Percentiles rank a stretch among this genome's conserved stretches.
Conservation (phyloP, 1,140 invertebrate genomes). For the Liolophura sinensis region DNA sequence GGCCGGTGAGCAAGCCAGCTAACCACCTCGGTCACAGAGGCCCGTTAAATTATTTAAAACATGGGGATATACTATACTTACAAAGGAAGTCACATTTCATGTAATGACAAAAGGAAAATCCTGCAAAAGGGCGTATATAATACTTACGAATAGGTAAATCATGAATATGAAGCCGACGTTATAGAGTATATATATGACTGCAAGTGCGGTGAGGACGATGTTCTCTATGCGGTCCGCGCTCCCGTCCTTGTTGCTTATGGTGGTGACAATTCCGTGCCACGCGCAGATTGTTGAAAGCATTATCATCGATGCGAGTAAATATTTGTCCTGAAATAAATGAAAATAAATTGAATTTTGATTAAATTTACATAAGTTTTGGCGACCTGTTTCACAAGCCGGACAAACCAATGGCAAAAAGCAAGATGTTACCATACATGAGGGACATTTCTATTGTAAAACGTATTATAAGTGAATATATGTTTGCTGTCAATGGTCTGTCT, state of each 20-base stretch:
- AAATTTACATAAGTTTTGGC: too few relatives aligned
- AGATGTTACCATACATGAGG: too few relatives aligned
- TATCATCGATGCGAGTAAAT: slow-evolving; percentile 52
- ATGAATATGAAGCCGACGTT: slow-evolving; percentile 53
- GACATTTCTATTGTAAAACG: too few relatives aligned
- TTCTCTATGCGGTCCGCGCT: slow-evolving; percentile 38
- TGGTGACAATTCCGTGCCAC: slow-evolving; percentile 54
- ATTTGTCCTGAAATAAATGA: slow-evolving; percentile 50
- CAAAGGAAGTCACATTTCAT: background rate
- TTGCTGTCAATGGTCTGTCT: too few relatives aligned
- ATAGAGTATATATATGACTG: slow-evolving; percentile 46
- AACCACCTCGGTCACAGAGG: background rate
- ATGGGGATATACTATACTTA: background rate
- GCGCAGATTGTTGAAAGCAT: slow-evolving; percentile 52
- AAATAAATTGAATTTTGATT: background rate
- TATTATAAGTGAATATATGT: too few relatives aligned
- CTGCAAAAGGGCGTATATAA: slow-evolving; percentile 5
- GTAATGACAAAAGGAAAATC: background rate
- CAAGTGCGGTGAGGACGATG: slow-evolving; percentile 43
- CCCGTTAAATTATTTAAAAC: too few relatives aligned
- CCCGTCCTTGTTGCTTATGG: slow-evolving; percentile 19
- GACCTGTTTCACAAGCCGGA: too few relatives aligned
- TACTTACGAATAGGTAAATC: slow-evolving; percentile 50
- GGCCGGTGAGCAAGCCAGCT: background rate
- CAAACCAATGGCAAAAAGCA: too few relatives aligned